phyloP scores from a whole-genome alignment of 2,888 invertebrate genomes.

The Anoplius nigerrimus region DNA sequence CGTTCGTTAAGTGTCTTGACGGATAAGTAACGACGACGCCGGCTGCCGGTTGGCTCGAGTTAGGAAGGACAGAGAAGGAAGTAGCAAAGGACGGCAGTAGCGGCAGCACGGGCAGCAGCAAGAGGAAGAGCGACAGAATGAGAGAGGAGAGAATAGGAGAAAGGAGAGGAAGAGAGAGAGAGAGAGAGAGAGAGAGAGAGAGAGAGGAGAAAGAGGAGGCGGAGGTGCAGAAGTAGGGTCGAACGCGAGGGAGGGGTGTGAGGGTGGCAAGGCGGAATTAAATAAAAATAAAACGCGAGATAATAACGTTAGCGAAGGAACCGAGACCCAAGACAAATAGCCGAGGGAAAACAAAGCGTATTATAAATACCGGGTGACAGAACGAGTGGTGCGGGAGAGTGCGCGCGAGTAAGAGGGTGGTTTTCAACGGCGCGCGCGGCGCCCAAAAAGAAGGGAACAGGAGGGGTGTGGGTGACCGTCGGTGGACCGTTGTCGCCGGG shows the following conservation, averaged over 20 bases:
- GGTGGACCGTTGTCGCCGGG: slow-evolving; percentile 22
- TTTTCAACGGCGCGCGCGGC: slow-evolving; percentile 46
- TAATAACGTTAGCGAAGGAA: slow-evolving; percentile 60
- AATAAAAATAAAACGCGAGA: slow-evolving; percentile 65
- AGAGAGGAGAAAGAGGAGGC: neutral
- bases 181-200: neutral
- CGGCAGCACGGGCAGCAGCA: too few relatives aligned
- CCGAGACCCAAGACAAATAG: slow-evolving; percentile 62
- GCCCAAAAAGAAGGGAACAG: slow-evolving; percentile 33
- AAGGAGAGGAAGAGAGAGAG: neutral
- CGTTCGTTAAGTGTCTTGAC: slow-evolving; percentile 50
- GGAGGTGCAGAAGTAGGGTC: neutral
- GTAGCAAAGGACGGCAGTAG: too few relatives aligned
- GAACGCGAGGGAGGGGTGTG: slow-evolving; percentile 8
- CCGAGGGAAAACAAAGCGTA: slow-evolving; percentile 66
- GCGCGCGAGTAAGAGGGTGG: slow-evolving; percentile 51
- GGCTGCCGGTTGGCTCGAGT: neutral
- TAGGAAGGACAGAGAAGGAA: too few relatives aligned
- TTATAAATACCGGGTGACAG: slow-evolving; percentile 64
- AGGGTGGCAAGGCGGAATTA: slow-evolving; percentile 49
- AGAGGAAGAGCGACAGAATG: too few relatives aligned
- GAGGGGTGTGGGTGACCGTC: slow-evolving; percentile 17
- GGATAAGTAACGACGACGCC: slow-evolving; percentile 51
- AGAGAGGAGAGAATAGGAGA: too few relatives aligned
- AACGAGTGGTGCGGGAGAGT: slow-evolving; percentile 47